phyloP scores from a whole-genome alignment of 2,113 vertebrate species.

The Globicephala melas region DNA sequence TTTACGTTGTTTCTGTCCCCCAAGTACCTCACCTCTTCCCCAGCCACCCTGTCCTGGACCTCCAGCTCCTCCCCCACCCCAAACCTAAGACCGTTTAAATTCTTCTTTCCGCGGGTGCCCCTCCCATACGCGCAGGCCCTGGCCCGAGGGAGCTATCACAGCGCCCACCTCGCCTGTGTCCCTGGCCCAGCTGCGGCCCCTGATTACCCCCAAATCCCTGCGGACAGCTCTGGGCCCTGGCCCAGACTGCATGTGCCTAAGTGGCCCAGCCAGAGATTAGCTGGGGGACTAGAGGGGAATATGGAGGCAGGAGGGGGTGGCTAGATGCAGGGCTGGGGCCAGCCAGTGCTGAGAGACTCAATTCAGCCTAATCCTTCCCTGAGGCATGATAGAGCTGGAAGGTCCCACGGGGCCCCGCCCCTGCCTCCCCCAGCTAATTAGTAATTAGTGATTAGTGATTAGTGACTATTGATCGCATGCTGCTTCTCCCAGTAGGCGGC shows the following conservation, averaged over 20 bases:
- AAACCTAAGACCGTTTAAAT: background rate
- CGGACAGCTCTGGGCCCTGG: background rate
- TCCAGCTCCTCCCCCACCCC: background rate
- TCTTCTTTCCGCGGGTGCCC: background rate
- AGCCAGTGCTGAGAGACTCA: background rate
- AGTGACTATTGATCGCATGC: slow-evolving; percentile 77
- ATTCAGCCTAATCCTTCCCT: slow-evolving; percentile 45
- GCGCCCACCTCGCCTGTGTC: background rate
- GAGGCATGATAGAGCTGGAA: slow-evolving; percentile 31
- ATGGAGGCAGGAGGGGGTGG: background rate
- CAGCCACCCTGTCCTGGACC: background rate
- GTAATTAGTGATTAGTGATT: slow-evolving; percentile 78
- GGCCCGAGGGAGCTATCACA: slow-evolving; percentile 33
- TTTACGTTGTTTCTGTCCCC: background rate
- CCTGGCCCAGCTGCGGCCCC: slow-evolving; percentile 59
- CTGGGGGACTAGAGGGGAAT: slow-evolving; percentile 21
- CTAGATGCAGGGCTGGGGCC: background rate
- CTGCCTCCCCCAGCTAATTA: slow-evolving; percentile 70
- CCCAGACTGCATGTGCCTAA: slow-evolving; percentile 64
- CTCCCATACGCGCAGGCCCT: background rate
- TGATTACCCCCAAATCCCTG: slow-evolving; percentile 61
- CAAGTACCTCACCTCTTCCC: background rate
- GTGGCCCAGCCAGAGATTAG: slow-evolving; percentile 72
- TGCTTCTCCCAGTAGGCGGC: slow-evolving; percentile 63
- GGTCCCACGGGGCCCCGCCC: slow-evolving; percentile 42